Conservation (phyloP, 2,888 invertebrate genomes). For the Synergus gifuensis region DNA sequence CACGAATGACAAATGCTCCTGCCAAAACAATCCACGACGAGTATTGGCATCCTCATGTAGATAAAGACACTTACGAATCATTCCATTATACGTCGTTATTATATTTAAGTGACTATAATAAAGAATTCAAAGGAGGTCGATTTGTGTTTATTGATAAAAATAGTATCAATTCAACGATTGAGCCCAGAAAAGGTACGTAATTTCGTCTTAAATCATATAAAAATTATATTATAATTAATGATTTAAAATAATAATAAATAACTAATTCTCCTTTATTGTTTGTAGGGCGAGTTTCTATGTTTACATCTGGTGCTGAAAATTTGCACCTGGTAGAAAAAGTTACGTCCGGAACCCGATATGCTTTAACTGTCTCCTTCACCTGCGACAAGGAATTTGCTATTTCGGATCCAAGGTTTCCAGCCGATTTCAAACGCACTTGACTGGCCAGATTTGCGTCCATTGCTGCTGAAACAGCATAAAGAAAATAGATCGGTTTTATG, state of each 20-base stretch:
- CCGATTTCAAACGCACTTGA: conserved; percentile 48
- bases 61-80: conserved; percentile 92
- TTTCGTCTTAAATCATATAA: neutral
- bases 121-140: conserved; percentile 90
- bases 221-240: neutral
- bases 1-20: conserved; percentile 84
- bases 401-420: conserved; percentile 79
- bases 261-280: conserved; percentile 3
- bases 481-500: neutral
- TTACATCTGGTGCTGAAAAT: conserved; percentile 93
- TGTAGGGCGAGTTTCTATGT: conserved; percentile 87
- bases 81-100: conserved; percentile 93
- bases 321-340: conserved; percentile 90
- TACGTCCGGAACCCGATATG: conserved; percentile 86
- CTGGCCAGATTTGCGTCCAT: conserved; percentile 1
- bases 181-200: conserved; percentile 84
- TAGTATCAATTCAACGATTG: conserved; percentile 84
- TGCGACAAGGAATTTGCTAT: conserved; percentile 86
- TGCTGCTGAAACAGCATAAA: conserved; percentile 5
- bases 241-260: neutral
- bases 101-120: conserved; percentile 86
- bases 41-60: conserved; percentile 94
- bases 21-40: conserved; percentile 90
- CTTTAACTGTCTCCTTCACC: conserved; percentile 92
- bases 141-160: conserved; percentile 87